phyloP scores from a whole-genome alignment of 2,113 vertebrate genomes.

The Ceyx margarethae region DNA sequence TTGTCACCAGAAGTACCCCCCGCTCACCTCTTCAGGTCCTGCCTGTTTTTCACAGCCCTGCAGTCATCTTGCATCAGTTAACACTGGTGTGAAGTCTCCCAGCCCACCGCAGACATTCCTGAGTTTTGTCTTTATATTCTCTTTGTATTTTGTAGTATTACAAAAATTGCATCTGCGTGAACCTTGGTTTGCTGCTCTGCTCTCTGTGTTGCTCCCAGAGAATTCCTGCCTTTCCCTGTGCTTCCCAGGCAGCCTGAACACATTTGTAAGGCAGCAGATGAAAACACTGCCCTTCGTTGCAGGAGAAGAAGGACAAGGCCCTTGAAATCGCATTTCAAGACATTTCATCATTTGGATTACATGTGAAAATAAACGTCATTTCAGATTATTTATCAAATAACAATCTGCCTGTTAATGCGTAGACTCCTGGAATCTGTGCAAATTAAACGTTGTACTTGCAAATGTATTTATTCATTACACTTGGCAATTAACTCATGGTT shows the following conservation, averaged over 20 bases:
- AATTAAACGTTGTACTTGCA: slow-evolving; percentile 29
- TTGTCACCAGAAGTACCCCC: neutral
- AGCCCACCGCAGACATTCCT: rapidly evolving
- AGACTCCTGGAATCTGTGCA: neutral
- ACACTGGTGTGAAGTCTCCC: neutral
- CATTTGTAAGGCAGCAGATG: neutral
- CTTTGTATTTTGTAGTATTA: neutral
- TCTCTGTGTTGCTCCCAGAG: neutral
- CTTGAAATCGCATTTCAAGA: slow-evolving; percentile 14
- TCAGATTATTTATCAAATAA: slow-evolving; percentile 37
- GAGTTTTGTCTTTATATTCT: neutral
- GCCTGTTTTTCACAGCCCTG: neutral
- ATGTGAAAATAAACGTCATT: slow-evolving; percentile 21
- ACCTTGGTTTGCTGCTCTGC: neutral
- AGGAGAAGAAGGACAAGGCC: neutral
- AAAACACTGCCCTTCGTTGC: neutral
- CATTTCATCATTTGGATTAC: neutral
- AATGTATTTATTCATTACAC: slow-evolving; percentile 25
- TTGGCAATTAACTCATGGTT: slow-evolving; percentile 36
- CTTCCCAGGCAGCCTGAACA: neutral
- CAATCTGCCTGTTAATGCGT: neutral
- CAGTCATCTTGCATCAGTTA: neutral
- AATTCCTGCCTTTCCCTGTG: neutral
- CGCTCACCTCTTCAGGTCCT: neutral
- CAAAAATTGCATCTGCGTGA: neutral